A percentile compares a stretch with the other conserved stretches of the same genome.
These are phyloP conservation scores for Wiebesia pumilae DNA, from an alignment of 1,140 invertebrate species.

Conservation along the genomic window DNA sequence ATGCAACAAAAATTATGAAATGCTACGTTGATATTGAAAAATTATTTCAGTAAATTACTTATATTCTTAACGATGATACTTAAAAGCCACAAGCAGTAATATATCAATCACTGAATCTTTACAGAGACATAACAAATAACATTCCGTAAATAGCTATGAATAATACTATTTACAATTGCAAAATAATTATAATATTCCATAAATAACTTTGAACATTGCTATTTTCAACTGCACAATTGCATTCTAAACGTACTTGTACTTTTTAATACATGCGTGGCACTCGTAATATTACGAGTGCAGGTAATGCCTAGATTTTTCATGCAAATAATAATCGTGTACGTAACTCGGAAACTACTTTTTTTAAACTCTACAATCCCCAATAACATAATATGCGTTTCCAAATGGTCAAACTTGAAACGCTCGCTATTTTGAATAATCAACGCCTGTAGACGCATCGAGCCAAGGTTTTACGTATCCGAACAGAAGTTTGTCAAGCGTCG, in stretches of 20 bases:
- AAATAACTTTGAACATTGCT: neutral
- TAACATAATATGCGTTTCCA: neutral
- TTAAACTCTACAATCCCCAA: neutral
- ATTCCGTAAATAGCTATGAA: neutral
- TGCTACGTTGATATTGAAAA: too few relatives aligned
- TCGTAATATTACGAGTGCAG: neutral
- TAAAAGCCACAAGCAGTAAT: too few relatives aligned
- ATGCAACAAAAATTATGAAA: too few relatives aligned
- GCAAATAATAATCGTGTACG: neutral
- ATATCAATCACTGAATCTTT: too few relatives aligned
- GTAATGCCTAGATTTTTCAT: neutral
- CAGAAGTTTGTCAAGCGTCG: too few relatives aligned
- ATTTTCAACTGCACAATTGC: too few relatives aligned
- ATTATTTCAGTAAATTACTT: too few relatives aligned
- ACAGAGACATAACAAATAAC: too few relatives aligned
- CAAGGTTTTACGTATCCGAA: too few relatives aligned
- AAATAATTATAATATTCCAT: neutral
- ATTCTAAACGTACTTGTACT: neutral
- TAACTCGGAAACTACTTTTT: neutral
- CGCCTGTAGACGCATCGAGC: neutral
- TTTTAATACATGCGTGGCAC: too few relatives aligned
- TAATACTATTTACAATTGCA: neutral
- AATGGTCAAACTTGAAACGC: neutral
- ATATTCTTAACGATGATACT: too few relatives aligned
- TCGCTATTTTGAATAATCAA: neutral